Conservation (phyloP, 1,140 invertebrate genomes). For the Drosophila micromelanica region DNA sequence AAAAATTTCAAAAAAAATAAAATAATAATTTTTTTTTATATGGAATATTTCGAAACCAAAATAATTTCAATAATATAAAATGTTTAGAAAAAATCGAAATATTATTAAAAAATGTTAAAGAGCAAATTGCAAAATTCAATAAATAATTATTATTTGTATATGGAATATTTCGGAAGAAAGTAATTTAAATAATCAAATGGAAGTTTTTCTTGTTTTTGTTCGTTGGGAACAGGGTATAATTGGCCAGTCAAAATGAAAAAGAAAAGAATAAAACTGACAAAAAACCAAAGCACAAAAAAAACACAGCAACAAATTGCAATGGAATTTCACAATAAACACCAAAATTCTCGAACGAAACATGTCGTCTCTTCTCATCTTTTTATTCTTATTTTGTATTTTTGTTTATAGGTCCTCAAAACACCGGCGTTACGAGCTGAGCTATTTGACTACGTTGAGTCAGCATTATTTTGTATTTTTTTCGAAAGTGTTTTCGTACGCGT, state of each 20-base stretch:
- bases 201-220: background rate
- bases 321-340: slow-evolving; percentile 45
- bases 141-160: too few relatives aligned
- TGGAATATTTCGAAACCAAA: too few relatives aligned
- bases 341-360: slow-evolving; percentile 35
- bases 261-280: slow-evolving; percentile 5
- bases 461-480: too few relatives aligned
- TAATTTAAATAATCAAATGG: background rate
- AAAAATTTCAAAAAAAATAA: too few relatives aligned
- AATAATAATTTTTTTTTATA: too few relatives aligned
- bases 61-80: background rate
- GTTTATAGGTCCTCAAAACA: slow-evolving; percentile 12
- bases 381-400: background rate
- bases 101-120: too few relatives aligned
- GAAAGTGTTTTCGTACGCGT: slow-evolving; percentile 12
- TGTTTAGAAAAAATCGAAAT: too few relatives aligned
- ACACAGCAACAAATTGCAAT: slow-evolving; percentile 34
- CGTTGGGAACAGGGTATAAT: slow-evolving; percentile 21
- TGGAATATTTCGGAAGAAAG: too few relatives aligned
- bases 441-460: slow-evolving; percentile 39
- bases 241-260: background rate
- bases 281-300: background rate
- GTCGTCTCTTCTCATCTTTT: background rate
- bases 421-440: slow-evolving; percentile 23
- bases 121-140: too few relatives aligned